Evolutionary conservation across 2,888 invertebrate genomes (phyloP), one percentile per base, ranked within the genome.

Genomic region (Nematopogon swammerdamellus): DNA sequence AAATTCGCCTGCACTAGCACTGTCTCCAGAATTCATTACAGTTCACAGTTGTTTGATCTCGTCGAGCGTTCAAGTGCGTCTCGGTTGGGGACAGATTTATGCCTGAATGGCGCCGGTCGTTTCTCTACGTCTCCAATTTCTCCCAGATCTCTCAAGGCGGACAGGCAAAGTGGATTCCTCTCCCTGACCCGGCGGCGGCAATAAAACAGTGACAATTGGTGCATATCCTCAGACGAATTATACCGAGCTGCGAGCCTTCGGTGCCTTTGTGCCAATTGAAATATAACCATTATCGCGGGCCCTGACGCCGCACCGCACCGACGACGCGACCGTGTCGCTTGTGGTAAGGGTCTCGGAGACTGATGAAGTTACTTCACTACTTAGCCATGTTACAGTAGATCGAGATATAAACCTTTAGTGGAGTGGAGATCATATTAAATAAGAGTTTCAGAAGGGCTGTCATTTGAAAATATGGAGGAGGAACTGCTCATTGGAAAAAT

Each of bases 191-290:
- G n/a, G n/a, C n/a, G n/a, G n/a, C n/a, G n/a, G 36, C 36, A 36
- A 36, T 36, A 76, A 73, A 72, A 74, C 68, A 62, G 77, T 74
- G 77, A 71, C 77, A 74, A 77, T 77, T 77, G 76, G 77, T 76
- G 77, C 79, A 77, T 77, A 77, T 74, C 68, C 69, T 63, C 69
- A 14, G 66, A 72, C 73, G 76, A 77, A 77, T 77, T 77, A 77
- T 74, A 72, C 70, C 60, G 61, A 6, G 8, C 36, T 3, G 36
- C 36, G 36, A 3, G 3, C 6, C 63, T 71, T 74, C 79, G 77
- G 76, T 72, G 76, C 73, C 77, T 77, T 75, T 77, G 77, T 75
- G n/a, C 68, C 70, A 75, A 73, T 75, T 72, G 73, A 68, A 68
- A 36, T 36, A 36, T 36, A 36, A 36, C 36, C 36, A 36, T 36